phyloP scores from a whole-genome alignment of 2,797 vertebrate species.

The Merluccius polli region DNA sequence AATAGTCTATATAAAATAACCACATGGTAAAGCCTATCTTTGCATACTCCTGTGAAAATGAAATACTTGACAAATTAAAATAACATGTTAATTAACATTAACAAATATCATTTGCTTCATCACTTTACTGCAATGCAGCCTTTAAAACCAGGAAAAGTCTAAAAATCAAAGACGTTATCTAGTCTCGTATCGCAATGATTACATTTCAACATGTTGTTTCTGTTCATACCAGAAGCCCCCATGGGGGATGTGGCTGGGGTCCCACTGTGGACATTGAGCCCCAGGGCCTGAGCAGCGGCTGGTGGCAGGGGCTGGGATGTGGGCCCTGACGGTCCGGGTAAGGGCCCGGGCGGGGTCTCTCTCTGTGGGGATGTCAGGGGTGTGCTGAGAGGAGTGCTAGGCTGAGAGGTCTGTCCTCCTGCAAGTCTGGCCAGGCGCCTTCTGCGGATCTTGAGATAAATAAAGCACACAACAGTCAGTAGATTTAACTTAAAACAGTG shows the following conservation, averaged over 20 bases:
- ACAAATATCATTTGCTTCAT: too few species aligned
- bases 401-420: conserved; percentile 92
- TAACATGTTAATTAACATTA: too few species aligned
- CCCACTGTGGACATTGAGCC: conserved; percentile 87
- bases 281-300: conserved; percentile 85
- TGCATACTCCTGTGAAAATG: too few species aligned
- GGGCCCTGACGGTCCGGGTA: conserved; percentile 80
- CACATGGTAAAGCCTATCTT: too few species aligned
- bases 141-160: too few species aligned
- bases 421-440: conserved; percentile 91
- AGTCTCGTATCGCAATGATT: neutral
- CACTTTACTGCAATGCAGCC: too few species aligned
- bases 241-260: conserved; percentile 98
- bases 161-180: too few species aligned
- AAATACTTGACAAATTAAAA: too few species aligned
- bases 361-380: conserved; percentile 96
- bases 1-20: too few species aligned
- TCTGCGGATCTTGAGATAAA: conserved; percentile 84
- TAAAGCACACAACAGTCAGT: neutral
- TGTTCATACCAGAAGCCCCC: conserved; percentile 83
- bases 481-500: neutral
- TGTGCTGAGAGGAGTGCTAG: conserved; percentile 88
- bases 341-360: conserved; percentile 91
- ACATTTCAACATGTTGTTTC: neutral
- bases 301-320: conserved; percentile 78